phyloP scores from a whole-genome alignment of 2,888 invertebrate species.

The Erpobdella octoculata region DNA sequence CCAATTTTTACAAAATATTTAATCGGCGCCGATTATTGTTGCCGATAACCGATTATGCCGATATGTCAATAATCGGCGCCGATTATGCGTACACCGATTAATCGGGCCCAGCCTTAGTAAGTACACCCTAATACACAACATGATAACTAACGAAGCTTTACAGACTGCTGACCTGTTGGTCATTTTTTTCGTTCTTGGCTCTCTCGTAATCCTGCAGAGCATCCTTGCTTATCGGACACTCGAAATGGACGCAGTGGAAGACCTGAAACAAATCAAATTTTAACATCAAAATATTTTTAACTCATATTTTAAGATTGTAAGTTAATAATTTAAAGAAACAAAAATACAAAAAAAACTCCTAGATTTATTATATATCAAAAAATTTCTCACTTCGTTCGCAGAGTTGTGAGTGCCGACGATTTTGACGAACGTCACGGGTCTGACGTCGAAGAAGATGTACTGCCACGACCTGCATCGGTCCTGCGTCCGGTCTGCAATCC shows the following conservation, averaged over 20 bases:
- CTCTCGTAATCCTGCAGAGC: conserved; percentile 34
- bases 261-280: conserved; percentile 58
- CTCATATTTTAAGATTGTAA: no score
- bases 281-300: background rate
- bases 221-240: conserved; percentile 65
- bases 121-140: no score
- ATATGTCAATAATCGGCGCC: no score
- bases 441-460: conserved; percentile 70
- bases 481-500: conserved; percentile 76
- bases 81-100: no score
- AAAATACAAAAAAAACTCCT: background rate
- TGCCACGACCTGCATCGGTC: conserved; percentile 86
- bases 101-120: no score
- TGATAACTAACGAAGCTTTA: background rate
- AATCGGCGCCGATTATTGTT: background rate
- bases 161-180: background rate
- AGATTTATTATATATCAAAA: background rate
- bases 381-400: conserved; percentile 75
- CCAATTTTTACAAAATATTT: no score
- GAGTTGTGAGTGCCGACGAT: conserved; percentile 94
- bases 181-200: background rate
- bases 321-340: no score
- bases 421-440: conserved; percentile 82
- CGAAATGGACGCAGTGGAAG: conserved; percentile 94
- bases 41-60: no score